Evolutionary conservation across 2,113 vertebrate species (phyloP).

Genomic region (Dolichallabes microphthalmus): DNA sequence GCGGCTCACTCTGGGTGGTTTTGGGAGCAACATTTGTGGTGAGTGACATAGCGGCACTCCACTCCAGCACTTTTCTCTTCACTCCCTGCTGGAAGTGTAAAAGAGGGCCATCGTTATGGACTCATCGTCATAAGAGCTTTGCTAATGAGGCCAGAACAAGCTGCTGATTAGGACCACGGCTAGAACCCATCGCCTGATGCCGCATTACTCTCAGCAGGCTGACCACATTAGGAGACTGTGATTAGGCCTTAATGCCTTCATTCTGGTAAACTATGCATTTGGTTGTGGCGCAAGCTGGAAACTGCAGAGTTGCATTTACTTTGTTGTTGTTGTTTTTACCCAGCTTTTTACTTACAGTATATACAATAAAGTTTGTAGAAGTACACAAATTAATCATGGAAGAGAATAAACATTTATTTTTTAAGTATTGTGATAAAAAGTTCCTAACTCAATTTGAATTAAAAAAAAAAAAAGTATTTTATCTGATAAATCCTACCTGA

Average conservation of each 20-base stretch:
- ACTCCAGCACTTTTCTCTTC: slow-evolving; percentile 10
- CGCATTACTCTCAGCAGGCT: slow-evolving; percentile 30
- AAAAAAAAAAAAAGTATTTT: not conserved
- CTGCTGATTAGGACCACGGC: slow-evolving; percentile 21
- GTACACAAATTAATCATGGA: too few species aligned
- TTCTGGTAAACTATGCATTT: slow-evolving; percentile 2
- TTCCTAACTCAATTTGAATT: not conserved
- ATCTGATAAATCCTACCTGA: not conserved
- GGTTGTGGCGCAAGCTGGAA: slow-evolving; percentile 9
- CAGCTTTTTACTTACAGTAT: not conserved
- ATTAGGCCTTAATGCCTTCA: slow-evolving; percentile 32
- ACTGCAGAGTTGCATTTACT: slow-evolving; percentile 11
- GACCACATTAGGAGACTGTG: slow-evolving; percentile 31
- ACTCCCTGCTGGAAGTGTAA: slow-evolving; percentile 17
- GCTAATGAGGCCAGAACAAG: slow-evolving; percentile 20
- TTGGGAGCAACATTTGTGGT: slow-evolving; percentile 21
- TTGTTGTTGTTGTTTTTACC: not conserved
- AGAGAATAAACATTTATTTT: not conserved
- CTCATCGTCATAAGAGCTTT: slow-evolving; percentile 13
- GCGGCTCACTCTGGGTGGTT: slow-evolving; percentile 30
- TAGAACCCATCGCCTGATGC: slow-evolving; percentile 11
- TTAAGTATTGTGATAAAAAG: not conserved
- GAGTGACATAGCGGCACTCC: slow-evolving; percentile 27
- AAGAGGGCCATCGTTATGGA: slow-evolving; percentile 19
- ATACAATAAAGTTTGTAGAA: too few species aligned